Evolutionary conservation across 2,113 vertebrate species (phyloP).

Genomic region (Gasterosteus aculeatus): DNA sequence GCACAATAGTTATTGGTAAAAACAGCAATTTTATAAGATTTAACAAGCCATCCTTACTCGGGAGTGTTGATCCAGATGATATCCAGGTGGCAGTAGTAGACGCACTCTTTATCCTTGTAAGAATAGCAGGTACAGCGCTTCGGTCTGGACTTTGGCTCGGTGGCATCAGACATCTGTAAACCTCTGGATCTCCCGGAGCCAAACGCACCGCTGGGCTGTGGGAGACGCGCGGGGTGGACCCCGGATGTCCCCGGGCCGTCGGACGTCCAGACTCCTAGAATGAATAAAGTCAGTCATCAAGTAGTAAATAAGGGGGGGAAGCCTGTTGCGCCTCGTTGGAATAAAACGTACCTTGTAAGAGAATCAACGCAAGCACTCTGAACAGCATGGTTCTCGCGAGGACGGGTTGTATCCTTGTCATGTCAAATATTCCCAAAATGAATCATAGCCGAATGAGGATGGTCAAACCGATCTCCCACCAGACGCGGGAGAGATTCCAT

Average conservation of each 20-base stretch:
- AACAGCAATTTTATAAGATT: neutral
- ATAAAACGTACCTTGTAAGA: constrained; percentile 66
- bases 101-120: constrained; percentile 93
- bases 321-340: neutral
- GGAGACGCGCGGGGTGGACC: constrained; percentile 25
- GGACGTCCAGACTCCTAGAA: constrained; percentile 54
- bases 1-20: neutral
- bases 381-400: constrained; percentile 52
- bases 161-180: constrained; percentile 29
- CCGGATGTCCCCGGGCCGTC: constrained; percentile 37
- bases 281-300: neutral
- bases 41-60: constrained; percentile 82
- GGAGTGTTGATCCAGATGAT: constrained; percentile 99
- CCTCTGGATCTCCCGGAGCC: constrained; percentile 18
- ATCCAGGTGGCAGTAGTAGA: constrained; percentile 97
- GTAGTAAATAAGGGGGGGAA: neutral
- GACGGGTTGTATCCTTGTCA: constrained; percentile 41
- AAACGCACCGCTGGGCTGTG: constrained; percentile 17
- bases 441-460: constrained; percentile 38
- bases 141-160: constrained; percentile 68
- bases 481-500: constrained; percentile 48
- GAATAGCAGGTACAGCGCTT: constrained; percentile 96
- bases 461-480: constrained; percentile 51
- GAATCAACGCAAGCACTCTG: constrained; percentile 48
- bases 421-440: constrained; percentile 63